Evolutionary conservation across 2,113 vertebrate genomes (phyloP).

Genomic region (Neotragus moschatus): DNA sequence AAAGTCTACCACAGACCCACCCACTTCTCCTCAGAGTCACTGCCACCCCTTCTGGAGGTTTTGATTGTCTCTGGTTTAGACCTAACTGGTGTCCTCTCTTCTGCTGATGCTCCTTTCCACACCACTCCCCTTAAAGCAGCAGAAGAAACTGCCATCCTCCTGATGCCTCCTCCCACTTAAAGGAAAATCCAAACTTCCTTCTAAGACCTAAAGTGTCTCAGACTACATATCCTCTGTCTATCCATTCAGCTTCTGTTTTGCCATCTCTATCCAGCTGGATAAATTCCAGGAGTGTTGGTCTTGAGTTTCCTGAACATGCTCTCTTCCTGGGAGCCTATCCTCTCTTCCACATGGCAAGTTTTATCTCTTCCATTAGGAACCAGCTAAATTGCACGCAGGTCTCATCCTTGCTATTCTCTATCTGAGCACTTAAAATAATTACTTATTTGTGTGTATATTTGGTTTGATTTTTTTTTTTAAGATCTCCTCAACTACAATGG

Average conservation of each 20-base stretch:
- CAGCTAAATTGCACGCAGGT: not conserved
- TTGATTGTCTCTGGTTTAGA: not conserved
- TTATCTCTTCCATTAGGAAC: not conserved
- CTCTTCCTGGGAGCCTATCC: not conserved
- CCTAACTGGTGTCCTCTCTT: not conserved
- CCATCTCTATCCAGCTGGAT: not conserved
- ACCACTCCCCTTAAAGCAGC: not conserved
- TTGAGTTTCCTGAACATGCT: not conserved
- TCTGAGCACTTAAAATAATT: not conserved
- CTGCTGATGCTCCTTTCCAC: not conserved
- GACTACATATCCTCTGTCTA: not conserved
- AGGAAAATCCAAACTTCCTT: not conserved
- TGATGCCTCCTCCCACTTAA: too few relatives aligned
- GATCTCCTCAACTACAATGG: not conserved
- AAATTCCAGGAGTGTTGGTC: not conserved
- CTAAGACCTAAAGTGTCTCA: not conserved
- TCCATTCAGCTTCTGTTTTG: not conserved
- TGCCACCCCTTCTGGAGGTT: not conserved
- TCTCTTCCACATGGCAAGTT: not conserved
- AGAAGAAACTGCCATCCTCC: not conserved
- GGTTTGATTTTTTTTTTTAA: not conserved
- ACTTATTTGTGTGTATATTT: not conserved
- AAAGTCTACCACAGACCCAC: not conserved
- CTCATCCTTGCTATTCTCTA: not conserved
- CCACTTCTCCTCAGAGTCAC: not conserved